Percentiles rank a stretch among this genome's conserved stretches.
These are phyloP conservation scores for Leptopilina myrica DNA, from an alignment of 2,888 invertebrate species.

Conservation along the genomic window DNA sequence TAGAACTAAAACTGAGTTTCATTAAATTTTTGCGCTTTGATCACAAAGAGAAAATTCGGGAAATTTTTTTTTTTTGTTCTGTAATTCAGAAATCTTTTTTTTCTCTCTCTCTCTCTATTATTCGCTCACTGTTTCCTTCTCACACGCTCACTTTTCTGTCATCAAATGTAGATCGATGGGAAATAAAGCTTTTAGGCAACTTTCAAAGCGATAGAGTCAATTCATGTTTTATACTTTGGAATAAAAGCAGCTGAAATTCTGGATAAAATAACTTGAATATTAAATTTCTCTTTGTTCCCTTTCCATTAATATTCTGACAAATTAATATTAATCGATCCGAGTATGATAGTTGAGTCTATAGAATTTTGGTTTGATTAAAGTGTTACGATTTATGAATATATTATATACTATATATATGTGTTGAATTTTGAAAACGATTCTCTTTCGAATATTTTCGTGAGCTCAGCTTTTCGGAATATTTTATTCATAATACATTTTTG, in stretches of 20 bases:
- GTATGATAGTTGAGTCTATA: background rate
- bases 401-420: too few relatives aligned
- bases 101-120: background rate
- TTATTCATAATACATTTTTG: too few relatives aligned
- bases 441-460: too few relatives aligned
- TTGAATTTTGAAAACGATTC: too few relatives aligned
- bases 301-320: background rate
- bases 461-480: too few relatives aligned
- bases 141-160: background rate
- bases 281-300: background rate
- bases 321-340: background rate
- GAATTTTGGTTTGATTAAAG: too few relatives aligned
- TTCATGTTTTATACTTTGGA: slow-evolving; percentile 6
- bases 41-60: background rate
- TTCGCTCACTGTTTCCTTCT: background rate
- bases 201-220: slow-evolving; percentile 8
- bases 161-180: slow-evolving; percentile 18
- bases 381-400: too few relatives aligned
- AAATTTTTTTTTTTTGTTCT: background rate
- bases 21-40: slow-evolving; percentile 22
- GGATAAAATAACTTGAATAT: background rate
- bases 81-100: background rate
- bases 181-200: slow-evolving; percentile 17
- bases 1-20: slow-evolving; percentile 6
- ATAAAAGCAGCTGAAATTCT: background rate